These are phyloP conservation scores for Trochalopteron elliotii DNA, from an alignment of 2,113 vertebrate genomes.

Conservation along the genomic window DNA sequence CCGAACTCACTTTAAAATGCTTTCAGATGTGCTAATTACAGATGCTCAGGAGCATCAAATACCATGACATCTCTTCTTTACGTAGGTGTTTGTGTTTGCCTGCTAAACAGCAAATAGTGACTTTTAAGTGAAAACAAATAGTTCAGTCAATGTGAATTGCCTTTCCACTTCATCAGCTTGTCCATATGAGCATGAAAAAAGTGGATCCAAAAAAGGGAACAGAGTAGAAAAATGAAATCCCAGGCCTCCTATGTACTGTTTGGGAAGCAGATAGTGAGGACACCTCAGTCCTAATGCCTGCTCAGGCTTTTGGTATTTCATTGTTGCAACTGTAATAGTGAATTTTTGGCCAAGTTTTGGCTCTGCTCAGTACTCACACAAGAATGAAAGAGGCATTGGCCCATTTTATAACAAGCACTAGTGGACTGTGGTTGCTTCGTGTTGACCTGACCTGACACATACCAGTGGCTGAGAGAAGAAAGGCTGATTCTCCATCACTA, in stretches of 20 bases:
- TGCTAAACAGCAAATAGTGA: neutral
- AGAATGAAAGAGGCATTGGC: neutral
- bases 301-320: neutral
- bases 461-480: neutral
- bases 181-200: neutral
- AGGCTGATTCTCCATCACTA: neutral
- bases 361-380: neutral
- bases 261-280: neutral
- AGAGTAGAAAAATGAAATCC: neutral
- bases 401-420: neutral
- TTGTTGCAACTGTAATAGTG: neutral
- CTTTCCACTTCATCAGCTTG: neutral
- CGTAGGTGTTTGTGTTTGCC: rapidly evolving
- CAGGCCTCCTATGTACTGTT: neutral
- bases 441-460: neutral
- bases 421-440: neutral
- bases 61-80: neutral
- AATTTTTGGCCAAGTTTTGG: neutral
- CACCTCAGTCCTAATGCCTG: neutral
- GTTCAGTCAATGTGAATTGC: neutral
- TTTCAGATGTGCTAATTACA: neutral
- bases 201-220: neutral
- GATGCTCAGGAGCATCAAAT: neutral
- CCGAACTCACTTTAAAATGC: neutral
- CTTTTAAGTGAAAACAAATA: neutral